Conservation (phyloP, 2,888 invertebrate genomes). For the Drepana falcataria region DNA sequence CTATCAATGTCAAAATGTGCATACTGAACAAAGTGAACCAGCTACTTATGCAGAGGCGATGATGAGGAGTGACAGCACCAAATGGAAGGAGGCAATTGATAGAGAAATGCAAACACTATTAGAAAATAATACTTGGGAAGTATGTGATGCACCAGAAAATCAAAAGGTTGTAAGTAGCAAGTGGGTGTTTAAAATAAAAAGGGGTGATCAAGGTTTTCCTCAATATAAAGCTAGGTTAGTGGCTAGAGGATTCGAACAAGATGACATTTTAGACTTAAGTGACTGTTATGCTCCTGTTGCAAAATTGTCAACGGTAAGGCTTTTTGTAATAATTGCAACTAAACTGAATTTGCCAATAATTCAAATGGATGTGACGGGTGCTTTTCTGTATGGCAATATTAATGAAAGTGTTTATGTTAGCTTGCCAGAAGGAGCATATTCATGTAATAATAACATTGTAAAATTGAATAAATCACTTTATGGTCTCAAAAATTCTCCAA, state of each 20-base stretch:
- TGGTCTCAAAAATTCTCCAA: background rate
- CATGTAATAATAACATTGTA: constrained; percentile 4
- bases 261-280: constrained; percentile 8
- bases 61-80: constrained; percentile 6
- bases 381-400: constrained; percentile 9
- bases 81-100: constrained; percentile 17
- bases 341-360: constrained; percentile 6
- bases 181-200: constrained; percentile 25
- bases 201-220: constrained; percentile 1
- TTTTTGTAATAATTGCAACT: constrained; percentile 13
- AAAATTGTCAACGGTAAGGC: constrained; percentile 11
- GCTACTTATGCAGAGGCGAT: constrained; percentile 15
- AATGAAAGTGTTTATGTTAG: constrained; percentile 11
- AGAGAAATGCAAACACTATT: constrained; percentile 9
- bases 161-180: constrained; percentile 17
- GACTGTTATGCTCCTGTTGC: constrained; percentile 15
- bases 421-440: constrained; percentile 13
- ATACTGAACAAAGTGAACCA: constrained; percentile 7
- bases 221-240: constrained; percentile 22
- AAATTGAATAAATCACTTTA: constrained; percentile 4
- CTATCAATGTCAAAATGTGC: constrained; percentile 9
- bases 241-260: constrained; percentile 21
- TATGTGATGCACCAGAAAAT: constrained; percentile 8
- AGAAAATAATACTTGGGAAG: constrained; percentile 16
- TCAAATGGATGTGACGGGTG: constrained; percentile 13